Evolutionary conservation across 2,888 invertebrate genomes (phyloP), one percentile per base, ranked within the genome.

Genomic region (Geophilus truncorum): DNA sequence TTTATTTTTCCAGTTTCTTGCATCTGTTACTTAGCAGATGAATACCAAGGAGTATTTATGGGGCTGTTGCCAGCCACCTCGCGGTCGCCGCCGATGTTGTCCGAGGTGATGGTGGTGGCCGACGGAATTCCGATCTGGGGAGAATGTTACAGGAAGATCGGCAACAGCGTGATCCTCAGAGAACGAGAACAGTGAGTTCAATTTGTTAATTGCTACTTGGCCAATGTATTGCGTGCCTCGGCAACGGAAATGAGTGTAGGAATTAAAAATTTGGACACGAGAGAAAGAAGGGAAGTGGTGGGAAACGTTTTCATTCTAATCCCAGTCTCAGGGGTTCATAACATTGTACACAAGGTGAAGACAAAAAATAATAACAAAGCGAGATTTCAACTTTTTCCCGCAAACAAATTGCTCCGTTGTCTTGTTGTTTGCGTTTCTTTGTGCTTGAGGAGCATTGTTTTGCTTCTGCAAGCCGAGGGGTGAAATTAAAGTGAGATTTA

Each of bases 51-150:
- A 30, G 90, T 90, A 83, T 92, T 89, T 85, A 87, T 90, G 83
- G 91, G 90, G 88, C 91, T 91, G 86, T 84, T 84, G 28, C 83
- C 85, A 34, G 84, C 84, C 12, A 83, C 84, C 15, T 87, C 87
- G n/a, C 89, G 89, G 83, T 88, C 88, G 81, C 84, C 83, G 10
- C 89, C 91, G 81, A 90, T 90, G 83, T 91, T 91, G 85, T 90
- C 90, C 80, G 86, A 88, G 79, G 88, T 92, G 81, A 90, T 90
- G 84, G 90, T 92, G 83, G 90, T 90, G n/a, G 89, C 88, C 81
- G 90, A 90, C 83, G 89, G 90, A 32, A 91, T 92, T 84, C 90
- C 91, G 7, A 90, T 91, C 81, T 92, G 91, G 91, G 92, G 92
- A 21, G 89, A 89, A 84, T 92, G 92, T 84, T 90, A 91, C 84